Evolutionary conservation across 2,888 invertebrate species (phyloP).

Genomic region (Ypsolopha sequella): DNA sequence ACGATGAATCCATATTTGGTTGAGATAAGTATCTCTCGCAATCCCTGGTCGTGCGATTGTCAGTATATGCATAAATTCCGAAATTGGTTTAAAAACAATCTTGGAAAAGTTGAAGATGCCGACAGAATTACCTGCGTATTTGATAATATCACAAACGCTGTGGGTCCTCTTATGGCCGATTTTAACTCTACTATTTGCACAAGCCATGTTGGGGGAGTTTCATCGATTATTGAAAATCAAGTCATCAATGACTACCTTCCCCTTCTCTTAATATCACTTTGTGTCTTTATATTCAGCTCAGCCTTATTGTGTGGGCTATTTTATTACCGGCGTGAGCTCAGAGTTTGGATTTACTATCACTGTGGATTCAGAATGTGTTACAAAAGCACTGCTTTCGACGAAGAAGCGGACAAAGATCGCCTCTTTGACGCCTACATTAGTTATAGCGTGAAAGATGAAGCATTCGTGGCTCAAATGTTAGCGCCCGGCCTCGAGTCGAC

Average conservation of each 20-base stretch:
- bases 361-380: conserved; percentile 90
- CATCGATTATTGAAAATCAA: conserved; percentile 79
- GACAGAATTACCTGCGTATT: conserved; percentile 81
- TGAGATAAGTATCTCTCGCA: conserved; percentile 86
- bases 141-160: conserved; percentile 78
- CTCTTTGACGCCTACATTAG: conserved; percentile 96
- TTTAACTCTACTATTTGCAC: conserved; percentile 85
- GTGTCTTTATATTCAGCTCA: conserved; percentile 82
- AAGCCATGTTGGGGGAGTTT: conserved; percentile 77
- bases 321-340: conserved; percentile 84
- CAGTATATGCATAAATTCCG: conserved; percentile 84
- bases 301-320: conserved; percentile 83
- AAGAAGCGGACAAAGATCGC: conserved; percentile 85
- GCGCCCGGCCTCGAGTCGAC: conserved; percentile 88
- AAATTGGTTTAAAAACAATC: conserved; percentile 82
- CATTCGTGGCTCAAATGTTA: conserved; percentile 90
- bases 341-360: conserved; percentile 88
- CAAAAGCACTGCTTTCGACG: conserved; percentile 83
- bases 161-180: conserved; percentile 79
- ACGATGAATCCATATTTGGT: conserved; percentile 86
- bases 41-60: conserved; percentile 94
- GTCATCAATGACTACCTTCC: conserved; percentile 88
- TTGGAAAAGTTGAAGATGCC: conserved; percentile 85
- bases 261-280: conserved; percentile 80
- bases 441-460: conserved; percentile 94